A percentile compares a stretch with the other conserved stretches of the same genome.
phyloP scores from a whole-genome alignment of 2,888 invertebrate species.

The Dromius quadrimaculatus region DNA sequence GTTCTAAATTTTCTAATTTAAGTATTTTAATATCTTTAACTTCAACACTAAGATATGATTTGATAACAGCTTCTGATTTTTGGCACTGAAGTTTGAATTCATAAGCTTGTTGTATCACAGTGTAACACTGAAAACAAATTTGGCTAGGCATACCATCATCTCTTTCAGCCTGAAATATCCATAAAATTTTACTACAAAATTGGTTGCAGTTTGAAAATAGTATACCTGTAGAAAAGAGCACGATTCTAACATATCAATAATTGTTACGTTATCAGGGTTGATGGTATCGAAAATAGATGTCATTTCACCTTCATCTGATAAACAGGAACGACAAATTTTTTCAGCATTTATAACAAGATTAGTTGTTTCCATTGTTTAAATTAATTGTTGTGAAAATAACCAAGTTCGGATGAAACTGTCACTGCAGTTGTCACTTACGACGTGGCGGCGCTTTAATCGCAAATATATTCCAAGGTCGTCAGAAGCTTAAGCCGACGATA shows the following conservation, averaged over 20 bases:
- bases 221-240: conserved; percentile 68
- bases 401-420: conserved; percentile 17
- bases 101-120: conserved; percentile 66
- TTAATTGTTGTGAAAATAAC: conserved; percentile 13
- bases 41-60: conserved; percentile 59
- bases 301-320: conserved; percentile 64
- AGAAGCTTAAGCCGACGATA: too few species aligned
- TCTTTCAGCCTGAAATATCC: conserved; percentile 59
- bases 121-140: conserved; percentile 67
- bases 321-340: conserved; percentile 67
- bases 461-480: too few species aligned
- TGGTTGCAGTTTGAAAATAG: too few species aligned
- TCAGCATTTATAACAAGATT: conserved; percentile 60
- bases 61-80: conserved; percentile 66
- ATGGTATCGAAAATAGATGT: conserved; percentile 64
- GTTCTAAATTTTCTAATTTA: conserved; percentile 37
- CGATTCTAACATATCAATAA: conserved; percentile 66
- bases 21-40: conserved; percentile 41
- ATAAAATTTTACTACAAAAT: neutral
- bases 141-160: conserved; percentile 67
- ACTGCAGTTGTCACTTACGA: conserved; percentile 11
- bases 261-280: conserved; percentile 62
- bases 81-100: conserved; percentile 68
- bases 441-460: conserved; percentile 6
- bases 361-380: conserved; percentile 23